Evolutionary conservation across 30 jellyfish, hydroid and myxozoan species (phyloP).

Genomic region (Catostylus mosaicus): DNA sequence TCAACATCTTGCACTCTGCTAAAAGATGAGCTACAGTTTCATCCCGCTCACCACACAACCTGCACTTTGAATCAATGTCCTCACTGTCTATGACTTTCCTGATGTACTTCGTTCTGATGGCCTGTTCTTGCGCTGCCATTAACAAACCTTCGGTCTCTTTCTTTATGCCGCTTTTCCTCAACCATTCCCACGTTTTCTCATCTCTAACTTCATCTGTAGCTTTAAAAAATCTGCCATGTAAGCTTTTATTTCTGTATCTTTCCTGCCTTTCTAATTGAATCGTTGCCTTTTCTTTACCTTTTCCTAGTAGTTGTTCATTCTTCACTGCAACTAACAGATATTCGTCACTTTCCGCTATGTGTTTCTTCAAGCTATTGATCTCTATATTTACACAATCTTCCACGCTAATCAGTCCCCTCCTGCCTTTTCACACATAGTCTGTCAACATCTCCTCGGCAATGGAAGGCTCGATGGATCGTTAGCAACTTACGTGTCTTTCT

Average conservation of each 20-base stretch:
- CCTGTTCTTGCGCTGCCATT: slow-evolving; percentile 3
- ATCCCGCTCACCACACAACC: slow-evolving; percentile 15
- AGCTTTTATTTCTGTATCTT: slow-evolving; percentile 4
- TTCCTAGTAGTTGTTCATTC: background rate
- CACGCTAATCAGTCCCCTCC: background rate
- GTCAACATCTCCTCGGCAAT: slow-evolving; percentile 10
- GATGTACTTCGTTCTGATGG: background rate
- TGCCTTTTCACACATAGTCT: background rate
- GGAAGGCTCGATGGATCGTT: background rate
- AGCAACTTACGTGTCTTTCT: background rate
- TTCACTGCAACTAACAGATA: slow-evolving; percentile 20
- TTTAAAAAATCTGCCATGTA: background rate
- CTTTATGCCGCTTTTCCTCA: background rate
- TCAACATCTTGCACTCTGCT: slow-evolving; percentile 5
- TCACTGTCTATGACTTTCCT: background rate
- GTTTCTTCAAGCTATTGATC: slow-evolving; percentile 3
- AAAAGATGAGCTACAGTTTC: background rate
- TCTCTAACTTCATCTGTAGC: background rate
- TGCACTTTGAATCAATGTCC: background rate
- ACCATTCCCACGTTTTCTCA: slow-evolving; percentile 4
- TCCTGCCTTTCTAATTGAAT: background rate
- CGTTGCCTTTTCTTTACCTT: background rate
- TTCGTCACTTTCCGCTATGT: background rate
- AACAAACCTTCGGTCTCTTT: background rate
- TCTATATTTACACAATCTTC: slow-evolving; percentile 11